phyloP scores from a whole-genome alignment of 1,140 invertebrate species.

The Drosophila pandora region DNA sequence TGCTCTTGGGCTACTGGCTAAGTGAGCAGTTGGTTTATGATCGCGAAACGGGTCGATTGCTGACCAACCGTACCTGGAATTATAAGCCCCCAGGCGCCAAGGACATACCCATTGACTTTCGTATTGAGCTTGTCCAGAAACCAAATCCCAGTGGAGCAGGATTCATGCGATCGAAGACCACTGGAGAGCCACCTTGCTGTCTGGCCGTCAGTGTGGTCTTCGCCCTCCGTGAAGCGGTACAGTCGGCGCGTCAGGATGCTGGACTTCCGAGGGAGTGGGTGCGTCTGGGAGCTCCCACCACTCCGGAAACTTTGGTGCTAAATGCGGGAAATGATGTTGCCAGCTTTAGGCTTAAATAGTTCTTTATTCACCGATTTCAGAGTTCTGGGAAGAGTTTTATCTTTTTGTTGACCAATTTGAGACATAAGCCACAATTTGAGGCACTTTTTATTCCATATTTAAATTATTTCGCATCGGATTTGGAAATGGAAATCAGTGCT shows the following conservation, averaged over 20 bases:
- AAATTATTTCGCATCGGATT: too few species aligned
- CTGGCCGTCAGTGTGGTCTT: slow-evolving; percentile 87
- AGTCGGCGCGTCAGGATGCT: slow-evolving; percentile 87
- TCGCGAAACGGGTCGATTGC: slow-evolving; percentile 86
- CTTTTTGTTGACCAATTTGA: too few species aligned
- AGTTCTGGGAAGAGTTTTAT: too few species aligned
- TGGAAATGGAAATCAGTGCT: too few species aligned
- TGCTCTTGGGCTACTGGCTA: slow-evolving; percentile 92
- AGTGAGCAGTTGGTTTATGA: slow-evolving; percentile 88
- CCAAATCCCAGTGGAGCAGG: slow-evolving; percentile 87
- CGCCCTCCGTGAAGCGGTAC: slow-evolving; percentile 89
- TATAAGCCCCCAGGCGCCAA: slow-evolving; percentile 92
- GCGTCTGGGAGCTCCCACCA: slow-evolving; percentile 84
- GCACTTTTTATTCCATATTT: too few species aligned
- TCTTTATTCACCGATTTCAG: neutral
- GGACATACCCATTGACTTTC: slow-evolving; percentile 93
- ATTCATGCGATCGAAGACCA: slow-evolving; percentile 92
- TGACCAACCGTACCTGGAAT: slow-evolving; percentile 91
- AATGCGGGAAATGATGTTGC: slow-evolving; percentile 54
- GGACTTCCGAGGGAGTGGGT: slow-evolving; percentile 84
- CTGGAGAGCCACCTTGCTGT: slow-evolving; percentile 91
- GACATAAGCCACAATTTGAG: too few species aligned
- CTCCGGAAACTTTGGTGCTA: slow-evolving; percentile 81
- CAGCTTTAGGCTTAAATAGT: slow-evolving; percentile 52
- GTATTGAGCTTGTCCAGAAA: slow-evolving; percentile 90